A percentile compares a stretch with the other conserved stretches of the same genome.
phyloP scores from a whole-genome alignment of 2,797 vertebrate genomes.

The Mormyrus proboscirostris region DNA sequence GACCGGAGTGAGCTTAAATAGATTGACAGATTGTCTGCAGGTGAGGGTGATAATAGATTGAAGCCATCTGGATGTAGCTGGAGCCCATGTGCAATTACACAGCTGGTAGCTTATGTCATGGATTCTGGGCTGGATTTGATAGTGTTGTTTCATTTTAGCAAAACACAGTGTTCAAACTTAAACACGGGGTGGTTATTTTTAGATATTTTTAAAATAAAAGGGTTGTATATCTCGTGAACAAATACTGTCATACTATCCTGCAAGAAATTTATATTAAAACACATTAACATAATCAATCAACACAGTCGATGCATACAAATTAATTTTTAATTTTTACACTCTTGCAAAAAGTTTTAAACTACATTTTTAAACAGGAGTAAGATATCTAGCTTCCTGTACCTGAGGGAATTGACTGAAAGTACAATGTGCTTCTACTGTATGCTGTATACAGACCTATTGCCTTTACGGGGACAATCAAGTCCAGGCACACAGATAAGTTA shows the following conservation, averaged over 20 bases:
- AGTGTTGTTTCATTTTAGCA: neutral
- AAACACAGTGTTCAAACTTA: neutral
- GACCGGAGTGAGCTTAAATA: neutral
- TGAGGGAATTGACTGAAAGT: neutral
- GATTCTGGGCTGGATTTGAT: neutral
- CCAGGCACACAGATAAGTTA: neutral
- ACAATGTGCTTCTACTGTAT: neutral
- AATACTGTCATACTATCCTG: too few species aligned
- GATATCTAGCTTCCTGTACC: neutral
- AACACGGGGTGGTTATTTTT: neutral
- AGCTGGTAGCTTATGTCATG: neutral
- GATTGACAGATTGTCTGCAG: neutral
- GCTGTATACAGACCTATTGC: neutral
- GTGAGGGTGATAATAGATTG: neutral
- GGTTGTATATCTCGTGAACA: neutral
- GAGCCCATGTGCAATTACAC: neutral
- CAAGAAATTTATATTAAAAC: neutral
- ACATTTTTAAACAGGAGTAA: neutral
- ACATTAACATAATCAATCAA: neutral
- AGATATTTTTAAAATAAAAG: neutral
- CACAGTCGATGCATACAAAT: neutral
- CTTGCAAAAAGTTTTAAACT: neutral
- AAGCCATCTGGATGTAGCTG: neutral
- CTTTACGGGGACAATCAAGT: neutral
- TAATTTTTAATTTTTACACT: neutral